These are phyloP conservation scores for Antidorcas marsupialis DNA, from an alignment of 2,113 vertebrate species.

Conservation along the genomic window DNA sequence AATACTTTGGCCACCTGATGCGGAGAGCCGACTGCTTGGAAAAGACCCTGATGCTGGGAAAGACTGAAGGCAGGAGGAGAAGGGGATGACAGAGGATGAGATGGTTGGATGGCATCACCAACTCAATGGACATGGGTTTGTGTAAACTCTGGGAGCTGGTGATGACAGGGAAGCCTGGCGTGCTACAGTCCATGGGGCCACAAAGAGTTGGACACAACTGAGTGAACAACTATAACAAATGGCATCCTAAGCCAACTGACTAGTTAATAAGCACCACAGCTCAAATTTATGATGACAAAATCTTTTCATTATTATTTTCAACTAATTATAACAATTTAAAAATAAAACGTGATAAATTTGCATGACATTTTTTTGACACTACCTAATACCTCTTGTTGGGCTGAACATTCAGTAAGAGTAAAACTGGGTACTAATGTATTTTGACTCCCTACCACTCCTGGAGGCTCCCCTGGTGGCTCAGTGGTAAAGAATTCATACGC, in stretches of 20 bases:
- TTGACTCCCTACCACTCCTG: background rate
- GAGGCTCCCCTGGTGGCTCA: background rate
- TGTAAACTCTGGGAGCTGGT: accelerated
- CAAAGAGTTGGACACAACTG: background rate
- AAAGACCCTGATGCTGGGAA: background rate
- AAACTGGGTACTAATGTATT: background rate
- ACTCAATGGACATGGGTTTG: background rate
- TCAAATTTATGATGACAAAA: background rate
- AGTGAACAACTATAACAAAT: background rate
- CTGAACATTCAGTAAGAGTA: background rate
- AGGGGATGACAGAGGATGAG: background rate
- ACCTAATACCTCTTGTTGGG: background rate
- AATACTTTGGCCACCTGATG: background rate
- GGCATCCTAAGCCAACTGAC: background rate
- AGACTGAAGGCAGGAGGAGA: background rate
- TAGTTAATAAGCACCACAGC: background rate
- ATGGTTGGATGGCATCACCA: background rate
- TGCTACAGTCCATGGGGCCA: background rate
- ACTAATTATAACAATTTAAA: background rate
- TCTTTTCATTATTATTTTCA: background rate
- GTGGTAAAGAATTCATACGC: background rate
- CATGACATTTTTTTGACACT: background rate
- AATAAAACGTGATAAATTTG: background rate
- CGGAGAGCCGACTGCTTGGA: accelerated
- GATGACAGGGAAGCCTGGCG: background rate